Evolutionary conservation across 2,113 vertebrate genomes (phyloP), one percentile per base, ranked within the genome.

Genomic region (Anolis sagrei): DNA sequence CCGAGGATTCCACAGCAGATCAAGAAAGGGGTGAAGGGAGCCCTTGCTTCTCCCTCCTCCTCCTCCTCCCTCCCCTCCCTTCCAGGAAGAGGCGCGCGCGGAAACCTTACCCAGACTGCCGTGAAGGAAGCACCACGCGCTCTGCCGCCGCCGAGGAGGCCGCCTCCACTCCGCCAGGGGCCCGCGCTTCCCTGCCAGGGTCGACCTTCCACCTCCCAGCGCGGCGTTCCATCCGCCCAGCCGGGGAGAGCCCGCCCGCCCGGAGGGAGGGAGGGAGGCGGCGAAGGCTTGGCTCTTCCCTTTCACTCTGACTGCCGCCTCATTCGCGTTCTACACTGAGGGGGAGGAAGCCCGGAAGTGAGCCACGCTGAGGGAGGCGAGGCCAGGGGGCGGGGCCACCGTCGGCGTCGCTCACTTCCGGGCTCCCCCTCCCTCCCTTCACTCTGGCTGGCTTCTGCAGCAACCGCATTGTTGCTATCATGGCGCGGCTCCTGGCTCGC

Each of bases 221-320:
- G 27, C 75, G 14, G 32, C 70, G 62, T 86, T 86, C 87, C 89
- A 84, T 89, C 23, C 82, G 77, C 19, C 76, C 19, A 48, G 44
- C 58, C 23, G 36, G 72, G 7, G 49, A 2, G 48, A 39, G n/a
- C 54, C 44, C 54, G 1, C 25, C 16, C 29, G 27, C n/a, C n/a
- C n/a, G n/a, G n/a, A n/a, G n/a, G n/a, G 32, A 51, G 51, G 8
- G 58, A 19, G 16, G 51, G 23, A 49, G 13, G 16, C 48, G 14
- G 18, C 25, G 32, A 76, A 1, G 7, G 66, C 29, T 62, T 9
- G 14, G 1, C 74, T 48, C 25, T 18, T 13, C 25, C 27, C 25
- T 4, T 5, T 32, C 76, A 23, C 25, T 27, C 5, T 39, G 11
- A 29, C 70, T 29, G 18, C 84, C 79, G 54, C 84, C 82, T 85